phyloP scores from a whole-genome alignment of 2,113 vertebrate genomes.

The Leucopsar rothschildi region DNA sequence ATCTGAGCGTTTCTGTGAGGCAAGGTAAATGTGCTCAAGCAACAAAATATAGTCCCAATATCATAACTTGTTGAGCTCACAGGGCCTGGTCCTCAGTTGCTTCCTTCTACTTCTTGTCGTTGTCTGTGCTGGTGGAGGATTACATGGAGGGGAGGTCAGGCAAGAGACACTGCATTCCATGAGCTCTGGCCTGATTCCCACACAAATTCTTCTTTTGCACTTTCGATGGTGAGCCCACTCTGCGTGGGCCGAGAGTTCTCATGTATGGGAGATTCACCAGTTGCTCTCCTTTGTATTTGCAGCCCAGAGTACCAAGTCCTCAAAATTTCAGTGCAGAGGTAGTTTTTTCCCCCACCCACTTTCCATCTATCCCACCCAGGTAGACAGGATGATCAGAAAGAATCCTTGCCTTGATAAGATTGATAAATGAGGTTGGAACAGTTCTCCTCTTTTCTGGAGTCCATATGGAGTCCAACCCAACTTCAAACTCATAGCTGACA shows the following conservation, averaged over 20 bases:
- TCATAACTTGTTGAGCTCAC: neutral
- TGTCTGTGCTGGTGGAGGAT: neutral
- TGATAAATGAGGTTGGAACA: conserved; percentile 59
- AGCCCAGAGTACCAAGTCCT: neutral
- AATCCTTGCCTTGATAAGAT: conserved; percentile 56
- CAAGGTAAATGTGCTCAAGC: neutral
- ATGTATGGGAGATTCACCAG: neutral
- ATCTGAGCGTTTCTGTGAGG: neutral
- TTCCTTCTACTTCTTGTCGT: neutral
- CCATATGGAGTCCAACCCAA: conserved; percentile 55
- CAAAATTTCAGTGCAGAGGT: neutral
- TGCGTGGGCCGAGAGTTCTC: neutral
- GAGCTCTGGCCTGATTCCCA: neutral
- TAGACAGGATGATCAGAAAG: conserved; percentile 54
- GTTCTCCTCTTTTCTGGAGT: conserved; percentile 42
- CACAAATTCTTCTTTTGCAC: neutral
- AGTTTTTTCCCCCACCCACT: conserved; percentile 37
- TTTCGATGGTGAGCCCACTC: neutral
- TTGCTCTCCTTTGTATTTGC: neutral
- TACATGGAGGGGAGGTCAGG: neutral
- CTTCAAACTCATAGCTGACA: conserved; percentile 28
- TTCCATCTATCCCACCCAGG: conserved; percentile 62
- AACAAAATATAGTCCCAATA: neutral
- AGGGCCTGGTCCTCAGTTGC: neutral
- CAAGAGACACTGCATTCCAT: neutral